These are phyloP conservation scores for Lepidotrigona ventralis DNA, from an alignment of 1,140 invertebrate species.

Conservation along the genomic window DNA sequence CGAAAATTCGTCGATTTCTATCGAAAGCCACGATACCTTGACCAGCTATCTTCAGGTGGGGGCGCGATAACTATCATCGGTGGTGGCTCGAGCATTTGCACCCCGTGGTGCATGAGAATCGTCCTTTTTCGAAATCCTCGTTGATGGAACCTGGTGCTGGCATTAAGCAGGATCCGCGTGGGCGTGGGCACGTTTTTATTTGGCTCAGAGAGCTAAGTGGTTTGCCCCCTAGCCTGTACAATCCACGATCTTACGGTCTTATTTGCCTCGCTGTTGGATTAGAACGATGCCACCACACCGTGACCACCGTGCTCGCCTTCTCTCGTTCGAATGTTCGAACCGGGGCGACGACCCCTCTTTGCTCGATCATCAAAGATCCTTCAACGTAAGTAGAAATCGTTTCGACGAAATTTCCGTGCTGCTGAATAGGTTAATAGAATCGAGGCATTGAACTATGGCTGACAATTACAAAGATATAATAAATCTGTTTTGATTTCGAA, in stretches of 20 bases:
- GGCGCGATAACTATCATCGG: slow-evolving; percentile 49
- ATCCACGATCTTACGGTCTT: slow-evolving; percentile 24
- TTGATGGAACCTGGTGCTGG: slow-evolving; percentile 29
- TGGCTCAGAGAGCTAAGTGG: slow-evolving; percentile 26
- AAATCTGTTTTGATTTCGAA: no score
- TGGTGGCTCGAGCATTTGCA: slow-evolving; percentile 33
- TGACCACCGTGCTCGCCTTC: slow-evolving; percentile 15
- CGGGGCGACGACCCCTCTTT: neutral
- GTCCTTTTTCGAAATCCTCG: slow-evolving; percentile 51
- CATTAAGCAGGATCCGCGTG: slow-evolving; percentile 36
- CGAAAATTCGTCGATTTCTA: slow-evolving; percentile 59
- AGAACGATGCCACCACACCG: slow-evolving; percentile 1
- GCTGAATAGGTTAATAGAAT: no score
- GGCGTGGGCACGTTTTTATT: slow-evolving; percentile 55
- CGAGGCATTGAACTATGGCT: no score
- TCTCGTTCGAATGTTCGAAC: slow-evolving; percentile 7
- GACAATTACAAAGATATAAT: no score
- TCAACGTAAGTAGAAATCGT: neutral
- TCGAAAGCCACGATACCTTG: slow-evolving; percentile 26
- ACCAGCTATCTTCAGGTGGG: slow-evolving; percentile 19
- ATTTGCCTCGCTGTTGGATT: slow-evolving; percentile 45
- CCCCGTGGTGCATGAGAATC: slow-evolving; percentile 46
- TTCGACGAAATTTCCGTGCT: no score
- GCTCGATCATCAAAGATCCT: neutral
- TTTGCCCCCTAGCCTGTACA: slow-evolving; percentile 13